A percentile compares a stretch with the other conserved stretches of the same genome.
phyloP scores from a whole-genome alignment of 2,888 invertebrate species.

The Malacosoma neustria region DNA sequence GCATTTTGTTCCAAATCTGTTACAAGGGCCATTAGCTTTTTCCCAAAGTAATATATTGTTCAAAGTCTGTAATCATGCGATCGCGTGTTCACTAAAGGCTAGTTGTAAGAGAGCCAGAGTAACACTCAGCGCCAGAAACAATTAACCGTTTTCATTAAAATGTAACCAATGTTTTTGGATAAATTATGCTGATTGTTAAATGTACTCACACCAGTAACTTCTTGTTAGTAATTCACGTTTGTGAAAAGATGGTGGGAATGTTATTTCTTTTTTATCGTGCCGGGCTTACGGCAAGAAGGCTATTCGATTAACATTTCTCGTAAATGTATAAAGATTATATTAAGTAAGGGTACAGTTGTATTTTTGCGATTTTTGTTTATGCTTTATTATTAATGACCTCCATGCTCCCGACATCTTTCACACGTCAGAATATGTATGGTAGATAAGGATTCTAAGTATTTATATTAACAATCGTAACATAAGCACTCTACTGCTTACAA shows the following conservation, averaged over 20 bases:
- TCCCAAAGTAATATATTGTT: slow-evolving; percentile 7
- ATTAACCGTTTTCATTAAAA: neutral
- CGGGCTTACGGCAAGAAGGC: too few relatives aligned
- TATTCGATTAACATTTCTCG: neutral
- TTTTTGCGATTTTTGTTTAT: too few relatives aligned
- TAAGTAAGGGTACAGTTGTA: neutral
- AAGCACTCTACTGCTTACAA: too few relatives aligned
- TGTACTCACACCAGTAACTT: neutral
- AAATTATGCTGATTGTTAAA: neutral
- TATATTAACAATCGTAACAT: too few relatives aligned
- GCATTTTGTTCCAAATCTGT: slow-evolving; percentile 34
- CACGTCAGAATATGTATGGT: too few relatives aligned
- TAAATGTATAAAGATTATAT: neutral
- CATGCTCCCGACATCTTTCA: too few relatives aligned
- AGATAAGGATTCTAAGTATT: too few relatives aligned
- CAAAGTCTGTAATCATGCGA: slow-evolving; percentile 18
- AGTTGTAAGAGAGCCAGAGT: neutral
- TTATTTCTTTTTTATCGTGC: neutral
- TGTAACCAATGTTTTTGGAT: neutral
- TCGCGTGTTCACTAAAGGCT: slow-evolving; percentile 14
- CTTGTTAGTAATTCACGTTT: neutral
- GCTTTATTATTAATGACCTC: too few relatives aligned
- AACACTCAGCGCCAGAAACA: neutral
- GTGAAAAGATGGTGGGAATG: neutral
- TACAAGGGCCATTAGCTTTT: slow-evolving; percentile 28